Evolutionary conservation across 2,797 vertebrate species (phyloP), one percentile per base, ranked within the genome.

Genomic region (Streptopelia turtur): DNA sequence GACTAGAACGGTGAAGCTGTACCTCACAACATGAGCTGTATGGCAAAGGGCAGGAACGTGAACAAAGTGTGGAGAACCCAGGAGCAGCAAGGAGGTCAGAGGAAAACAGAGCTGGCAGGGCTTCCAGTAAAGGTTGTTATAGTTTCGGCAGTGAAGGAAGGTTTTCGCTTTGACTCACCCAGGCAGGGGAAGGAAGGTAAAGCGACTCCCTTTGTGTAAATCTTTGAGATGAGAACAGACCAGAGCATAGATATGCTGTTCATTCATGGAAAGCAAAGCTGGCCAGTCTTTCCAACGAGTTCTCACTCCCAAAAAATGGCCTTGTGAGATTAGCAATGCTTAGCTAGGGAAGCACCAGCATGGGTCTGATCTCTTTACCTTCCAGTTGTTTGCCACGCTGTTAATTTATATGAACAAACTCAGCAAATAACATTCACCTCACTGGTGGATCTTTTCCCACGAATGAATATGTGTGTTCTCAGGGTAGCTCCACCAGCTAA

Each of bases 381-480:
- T 78, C 66, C 87, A 60, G 76, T 30, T 84, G 76, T 94, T 94
- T 91, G 82, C 89, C 93, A 60, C 87, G 89, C 77, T 95, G 90
- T 94, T 95, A 95, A 83, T 92, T 95, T 92, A 95, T 92, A 94
- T 87, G 94, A 95, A 92, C 53, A 94, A 94, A 76, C 65, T 94
- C 69, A 79, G 87, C 87, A 95, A 95, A 93, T 75, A 94, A 87
- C 84, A 94, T 90, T 85, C n/a, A 49, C 55, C 94, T 45, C 33
- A 50, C 71, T 65, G 74, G 76, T 93, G 72, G 45, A 95, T 66
- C 65, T 89, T 90, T 96, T 94, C 90, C 88, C 89, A 94, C 65
- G 83, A 95, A 90, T 37, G 6, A 88, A 57, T 89, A 20, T 63
- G 47, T 61, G 63, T 81, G 31, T 89, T 94, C 86, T 66, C 82